Base-by-base conservation (phyloP, 2,888 invertebrate genomes). In the Entomobrya proxima region DNA sequence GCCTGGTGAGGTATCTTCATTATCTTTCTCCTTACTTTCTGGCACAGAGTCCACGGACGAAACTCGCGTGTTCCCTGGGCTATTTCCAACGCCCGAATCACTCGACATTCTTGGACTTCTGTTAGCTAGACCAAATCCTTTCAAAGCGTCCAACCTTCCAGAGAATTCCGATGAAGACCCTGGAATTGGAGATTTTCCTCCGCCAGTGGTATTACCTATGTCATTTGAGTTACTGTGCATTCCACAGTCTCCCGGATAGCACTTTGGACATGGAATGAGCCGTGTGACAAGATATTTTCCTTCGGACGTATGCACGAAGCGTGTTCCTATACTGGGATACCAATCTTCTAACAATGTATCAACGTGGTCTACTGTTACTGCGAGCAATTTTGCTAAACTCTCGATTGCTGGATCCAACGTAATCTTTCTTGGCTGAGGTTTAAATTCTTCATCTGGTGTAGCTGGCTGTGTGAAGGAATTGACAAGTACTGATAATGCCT, bases 261-360 rank as follows among this genome's bases (percentile, higher is more conserved):
- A 99, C 32, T 95, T 94, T 0, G 97, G 96, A 91, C 99, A 99
- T 0, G 98, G 96, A 87, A 98, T 96, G 80, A 98, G 92, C 11
- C 99, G 94, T 0, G 98, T 98, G 76, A 99, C 97, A 50, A 99
- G 93, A 92, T 98, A 96, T 90, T 97, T 95, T 0, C 99, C 99
- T 88, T 98, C 98, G 0, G 98, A 98, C 0, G 98, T 98, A 92
- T 99, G 99, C 2, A 98, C 98, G 92, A 99, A 99, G 52, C 99
- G 94, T 0, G 98, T 98, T 93, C 94, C 94, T 80, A 98, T 93
- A 0, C 97, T 97, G 0, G 98, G 98, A 92, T 98, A 99, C 99
- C 99, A 99, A 92, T 99, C 99, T 92, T 99, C 99, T 0, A 99
- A 93, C 72, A 99, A 93, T 76, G 98, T 95, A 92, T 99, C 99